Evolutionary conservation across 2,888 invertebrate genomes (phyloP).

Genomic region (Ornithoptera priamus): DNA sequence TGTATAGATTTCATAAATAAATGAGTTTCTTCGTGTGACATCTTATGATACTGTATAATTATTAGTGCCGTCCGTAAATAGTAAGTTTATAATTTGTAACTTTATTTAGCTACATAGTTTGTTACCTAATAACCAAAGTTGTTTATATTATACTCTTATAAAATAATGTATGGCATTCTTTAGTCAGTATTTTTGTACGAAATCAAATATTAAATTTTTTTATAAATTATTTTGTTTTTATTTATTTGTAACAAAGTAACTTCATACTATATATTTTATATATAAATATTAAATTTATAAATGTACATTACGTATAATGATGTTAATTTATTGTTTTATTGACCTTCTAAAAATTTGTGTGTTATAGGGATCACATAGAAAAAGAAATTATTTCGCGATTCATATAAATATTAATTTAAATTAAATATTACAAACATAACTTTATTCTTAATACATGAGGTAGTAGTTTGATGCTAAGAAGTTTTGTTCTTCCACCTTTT

Average conservation of each 20-base stretch:
- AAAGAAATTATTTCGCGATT: no score
- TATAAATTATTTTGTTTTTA: not conserved
- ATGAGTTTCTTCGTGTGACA: not conserved
- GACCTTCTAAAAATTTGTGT: no score
- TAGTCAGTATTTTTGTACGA: conserved; percentile 62
- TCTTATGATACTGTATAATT: no score
- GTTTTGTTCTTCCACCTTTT: no score
- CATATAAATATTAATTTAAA: no score
- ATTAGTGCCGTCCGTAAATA: not conserved
- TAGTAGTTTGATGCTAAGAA: no score
- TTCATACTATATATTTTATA: not conserved
- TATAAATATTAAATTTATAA: no score
- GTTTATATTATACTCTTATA: conserved; percentile 45
- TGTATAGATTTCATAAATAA: not conserved
- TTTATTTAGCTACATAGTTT: conserved; percentile 41
- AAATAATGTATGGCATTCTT: conserved; percentile 43
- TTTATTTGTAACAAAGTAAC: not conserved
- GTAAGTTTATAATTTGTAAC: conserved; percentile 26
- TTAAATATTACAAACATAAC: no score
- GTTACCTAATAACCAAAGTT: conserved; percentile 78
- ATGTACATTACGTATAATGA: no score
- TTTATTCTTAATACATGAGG: no score
- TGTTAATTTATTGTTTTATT: no score
- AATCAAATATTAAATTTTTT: conserved; percentile 27
- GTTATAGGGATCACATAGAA: no score